Evolutionary conservation across 2,113 vertebrate species (phyloP).

Genomic region (Hippopotamus amphibius): DNA sequence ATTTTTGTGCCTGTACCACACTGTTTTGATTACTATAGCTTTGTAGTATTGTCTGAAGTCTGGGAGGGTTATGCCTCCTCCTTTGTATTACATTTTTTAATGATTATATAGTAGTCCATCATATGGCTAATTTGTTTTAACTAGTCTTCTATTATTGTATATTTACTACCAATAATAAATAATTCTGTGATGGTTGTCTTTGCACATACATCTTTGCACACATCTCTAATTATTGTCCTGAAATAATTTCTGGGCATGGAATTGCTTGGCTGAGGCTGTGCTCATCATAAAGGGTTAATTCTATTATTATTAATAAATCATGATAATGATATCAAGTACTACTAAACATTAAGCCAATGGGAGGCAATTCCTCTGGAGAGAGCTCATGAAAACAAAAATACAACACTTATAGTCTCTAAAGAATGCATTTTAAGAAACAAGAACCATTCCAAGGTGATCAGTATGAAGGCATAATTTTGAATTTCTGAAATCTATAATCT

Average conservation of each 20-base stretch:
- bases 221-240: conserved; percentile 10
- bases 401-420: background rate
- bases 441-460: background rate
- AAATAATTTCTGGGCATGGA: conserved; percentile 33
- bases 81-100: background rate
- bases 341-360: background rate
- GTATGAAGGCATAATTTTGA: background rate
- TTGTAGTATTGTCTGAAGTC: background rate
- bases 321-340: conserved; percentile 4
- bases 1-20: background rate
- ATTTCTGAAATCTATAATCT: conserved; percentile 5
- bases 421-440: background rate
- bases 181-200: conserved; percentile 31
- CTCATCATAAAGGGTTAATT: background rate
- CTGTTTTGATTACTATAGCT: background rate
- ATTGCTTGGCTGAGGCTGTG: background rate
- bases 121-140: background rate
- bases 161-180: conserved; percentile 29
- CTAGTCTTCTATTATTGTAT: background rate
- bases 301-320: conserved; percentile 43
- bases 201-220: background rate
- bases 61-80: background rate
- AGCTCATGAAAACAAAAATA: conserved; percentile 22
- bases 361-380: background rate
- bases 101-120: background rate